These are phyloP conservation scores for Phenganax subtilis DNA, from an alignment of 92 coral and sea anemone species.

Conservation along the genomic window DNA sequence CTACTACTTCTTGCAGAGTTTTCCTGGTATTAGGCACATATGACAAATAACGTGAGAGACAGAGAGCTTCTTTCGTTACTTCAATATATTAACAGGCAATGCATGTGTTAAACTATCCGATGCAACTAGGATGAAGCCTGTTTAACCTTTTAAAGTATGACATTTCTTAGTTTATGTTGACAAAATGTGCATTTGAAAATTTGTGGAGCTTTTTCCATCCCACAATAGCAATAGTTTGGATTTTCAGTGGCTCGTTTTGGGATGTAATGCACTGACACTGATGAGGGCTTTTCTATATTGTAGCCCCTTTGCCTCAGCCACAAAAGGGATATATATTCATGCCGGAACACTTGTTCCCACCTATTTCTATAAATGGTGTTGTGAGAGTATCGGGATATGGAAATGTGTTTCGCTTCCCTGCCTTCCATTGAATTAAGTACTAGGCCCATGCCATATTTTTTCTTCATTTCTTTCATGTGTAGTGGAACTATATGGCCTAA, in stretches of 20 bases:
- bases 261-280: constrained; percentile 33
- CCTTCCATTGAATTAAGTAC: constrained; percentile 47
- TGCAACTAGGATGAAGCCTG: neutral
- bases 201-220: neutral
- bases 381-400: constrained; percentile 21
- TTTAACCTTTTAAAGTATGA: neutral
- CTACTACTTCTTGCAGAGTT: too few species aligned
- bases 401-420: constrained; percentile 42
- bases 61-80: neutral
- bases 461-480: constrained; percentile 31
- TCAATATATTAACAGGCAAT: neutral
- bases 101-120: neutral
- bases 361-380: constrained; percentile 23
- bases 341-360: constrained; percentile 36
- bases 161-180: neutral
- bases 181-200: constrained; percentile 12
- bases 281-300: neutral
- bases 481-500: constrained; percentile 37
- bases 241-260: constrained; percentile 37
- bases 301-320: constrained; percentile 34
- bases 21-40: too few species aligned
- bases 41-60: neutral
- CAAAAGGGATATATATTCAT: constrained; percentile 28
- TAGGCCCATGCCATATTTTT: constrained; percentile 36
- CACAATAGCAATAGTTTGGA: constrained; percentile 14